phyloP scores from a whole-genome alignment of 2,113 vertebrate species.

The Mormoops blainvillei region DNA sequence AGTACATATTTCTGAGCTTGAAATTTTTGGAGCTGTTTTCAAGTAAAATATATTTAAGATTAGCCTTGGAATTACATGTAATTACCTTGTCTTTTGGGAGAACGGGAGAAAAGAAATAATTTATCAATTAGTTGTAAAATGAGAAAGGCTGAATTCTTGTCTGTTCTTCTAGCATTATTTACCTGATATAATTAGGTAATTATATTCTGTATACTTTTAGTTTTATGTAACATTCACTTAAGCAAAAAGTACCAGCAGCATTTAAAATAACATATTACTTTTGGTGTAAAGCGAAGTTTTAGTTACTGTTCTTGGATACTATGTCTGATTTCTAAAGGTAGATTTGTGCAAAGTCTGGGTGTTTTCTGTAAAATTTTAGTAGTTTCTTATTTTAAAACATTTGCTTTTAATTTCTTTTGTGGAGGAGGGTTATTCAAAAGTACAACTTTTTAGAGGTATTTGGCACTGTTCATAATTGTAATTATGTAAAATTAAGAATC shows the following conservation, averaged over 20 bases:
- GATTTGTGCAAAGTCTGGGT: background rate
- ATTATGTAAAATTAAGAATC: background rate
- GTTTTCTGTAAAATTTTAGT: background rate
- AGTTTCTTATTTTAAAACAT: background rate
- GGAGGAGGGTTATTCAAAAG: background rate
- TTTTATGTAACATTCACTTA: background rate
- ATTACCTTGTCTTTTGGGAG: background rate
- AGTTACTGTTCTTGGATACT: background rate
- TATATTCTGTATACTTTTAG: background rate
- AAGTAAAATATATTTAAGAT: background rate
- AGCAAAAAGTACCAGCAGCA: background rate
- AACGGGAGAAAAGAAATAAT: background rate
- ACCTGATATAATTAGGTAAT: background rate
- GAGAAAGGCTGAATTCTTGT: background rate
- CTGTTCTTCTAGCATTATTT: background rate
- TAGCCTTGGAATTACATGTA: background rate
- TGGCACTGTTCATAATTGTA: background rate
- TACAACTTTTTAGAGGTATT: background rate
- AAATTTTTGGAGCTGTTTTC: background rate
- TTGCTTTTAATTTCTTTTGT: background rate
- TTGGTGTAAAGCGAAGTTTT: background rate
- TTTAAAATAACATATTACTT: constrained; percentile 14
- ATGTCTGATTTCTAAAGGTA: background rate
- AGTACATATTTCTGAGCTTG: background rate
- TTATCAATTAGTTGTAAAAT: background rate